These are phyloP conservation scores for Geothlypis trichas DNA, from an alignment of 2,113 vertebrate species.

Conservation along the genomic window DNA sequence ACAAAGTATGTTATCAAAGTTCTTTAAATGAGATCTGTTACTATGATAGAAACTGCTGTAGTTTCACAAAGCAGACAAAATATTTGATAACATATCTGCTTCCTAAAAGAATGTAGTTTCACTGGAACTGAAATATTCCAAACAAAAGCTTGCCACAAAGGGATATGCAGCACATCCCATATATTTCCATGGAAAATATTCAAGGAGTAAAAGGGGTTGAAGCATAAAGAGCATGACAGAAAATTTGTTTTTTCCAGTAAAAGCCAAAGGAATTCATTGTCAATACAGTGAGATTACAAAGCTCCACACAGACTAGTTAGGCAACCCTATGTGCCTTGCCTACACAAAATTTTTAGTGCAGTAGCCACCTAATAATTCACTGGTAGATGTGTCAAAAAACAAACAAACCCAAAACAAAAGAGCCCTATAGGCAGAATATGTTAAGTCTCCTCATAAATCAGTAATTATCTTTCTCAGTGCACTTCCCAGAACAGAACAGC, in stretches of 20 bases:
- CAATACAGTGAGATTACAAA: neutral
- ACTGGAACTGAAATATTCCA: neutral
- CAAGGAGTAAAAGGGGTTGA: neutral
- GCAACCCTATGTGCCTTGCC: neutral
- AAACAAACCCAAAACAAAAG: neutral
- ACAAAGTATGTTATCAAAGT: neutral
- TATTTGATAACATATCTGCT: neutral
- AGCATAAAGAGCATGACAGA: neutral
- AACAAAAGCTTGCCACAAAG: neutral
- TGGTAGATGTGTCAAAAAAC: neutral
- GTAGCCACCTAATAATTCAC: constrained; percentile 4
- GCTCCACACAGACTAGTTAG: neutral
- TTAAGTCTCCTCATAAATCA: constrained; percentile 12
- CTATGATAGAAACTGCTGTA: neutral
- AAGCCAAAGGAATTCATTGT: neutral
- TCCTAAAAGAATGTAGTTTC: neutral
- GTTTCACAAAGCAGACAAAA: neutral
- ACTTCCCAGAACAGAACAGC: neutral
- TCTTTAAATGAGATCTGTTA: neutral
- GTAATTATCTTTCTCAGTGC: neutral
- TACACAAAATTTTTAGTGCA: neutral
- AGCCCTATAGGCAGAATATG: neutral
- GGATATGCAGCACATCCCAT: neutral
- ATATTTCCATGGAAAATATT: neutral
- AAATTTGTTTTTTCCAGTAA: constrained; percentile 8